Evolutionary conservation across 1,140 invertebrate genomes (phyloP).

Genomic region (Drosophila ananassae): DNA sequence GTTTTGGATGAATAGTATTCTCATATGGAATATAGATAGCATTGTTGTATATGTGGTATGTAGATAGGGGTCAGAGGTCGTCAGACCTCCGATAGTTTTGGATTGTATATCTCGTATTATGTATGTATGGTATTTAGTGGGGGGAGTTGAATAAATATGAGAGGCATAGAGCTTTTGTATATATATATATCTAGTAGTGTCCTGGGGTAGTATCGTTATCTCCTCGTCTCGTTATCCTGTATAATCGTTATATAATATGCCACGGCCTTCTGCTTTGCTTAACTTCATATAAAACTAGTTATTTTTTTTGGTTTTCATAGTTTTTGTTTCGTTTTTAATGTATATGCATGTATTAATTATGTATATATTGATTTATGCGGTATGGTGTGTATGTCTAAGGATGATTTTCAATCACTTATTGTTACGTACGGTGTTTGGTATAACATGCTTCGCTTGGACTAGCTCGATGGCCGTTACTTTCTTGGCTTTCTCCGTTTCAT

Average conservation of each 20-base stretch:
- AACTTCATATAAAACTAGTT: slow-evolving; percentile 75
- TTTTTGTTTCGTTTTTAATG: slow-evolving; percentile 31
- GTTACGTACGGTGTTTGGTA: slow-evolving; percentile 83
- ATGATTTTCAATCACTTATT: slow-evolving; percentile 84
- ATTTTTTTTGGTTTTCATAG: slow-evolving; percentile 27
- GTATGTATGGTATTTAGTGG: slow-evolving; percentile 13
- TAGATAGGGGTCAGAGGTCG: slow-evolving; percentile 7
- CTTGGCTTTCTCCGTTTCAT: slow-evolving; percentile 23
- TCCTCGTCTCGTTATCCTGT: slow-evolving; percentile 20
- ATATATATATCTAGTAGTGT: slow-evolving; percentile 26
- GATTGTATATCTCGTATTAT: not conserved
- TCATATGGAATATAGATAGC: slow-evolving; percentile 24
- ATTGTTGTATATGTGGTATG: slow-evolving; percentile 34
- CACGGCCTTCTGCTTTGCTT: slow-evolving; percentile 37
- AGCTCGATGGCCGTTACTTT: slow-evolving; percentile 31
- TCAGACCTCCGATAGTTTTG: not conserved
- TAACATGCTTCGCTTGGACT: slow-evolving; percentile 73
- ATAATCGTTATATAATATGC: slow-evolving; percentile 62
- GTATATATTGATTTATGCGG: slow-evolving; percentile 53
- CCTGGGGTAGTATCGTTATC: slow-evolving; percentile 39
- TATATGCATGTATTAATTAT: slow-evolving; percentile 38
- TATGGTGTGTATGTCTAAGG: slow-evolving; percentile 73
- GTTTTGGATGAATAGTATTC: not conserved
- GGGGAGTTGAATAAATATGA: slow-evolving; percentile 16
- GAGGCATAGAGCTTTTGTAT: slow-evolving; percentile 34